Percentiles rank a stretch among this genome's conserved stretches.
These are phyloP conservation scores for Caloenas nicobarica DNA, from an alignment of 2,113 vertebrate genomes.

Conservation along the genomic window DNA sequence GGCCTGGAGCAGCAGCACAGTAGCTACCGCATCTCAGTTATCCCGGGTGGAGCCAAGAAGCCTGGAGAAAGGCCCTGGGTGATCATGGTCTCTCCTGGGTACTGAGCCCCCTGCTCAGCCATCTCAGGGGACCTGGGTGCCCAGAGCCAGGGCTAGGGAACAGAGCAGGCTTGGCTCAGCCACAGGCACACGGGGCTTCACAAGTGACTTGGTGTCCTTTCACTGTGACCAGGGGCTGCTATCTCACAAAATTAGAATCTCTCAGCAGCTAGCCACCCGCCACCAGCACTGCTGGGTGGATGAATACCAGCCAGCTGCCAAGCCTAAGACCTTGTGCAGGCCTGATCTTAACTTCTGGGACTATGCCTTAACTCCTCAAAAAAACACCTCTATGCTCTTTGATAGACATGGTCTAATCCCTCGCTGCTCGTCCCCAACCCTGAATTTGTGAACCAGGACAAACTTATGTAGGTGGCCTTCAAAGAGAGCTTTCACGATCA, in stretches of 20 bases:
- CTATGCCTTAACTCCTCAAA: not conserved
- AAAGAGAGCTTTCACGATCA: not conserved
- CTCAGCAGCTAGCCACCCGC: not conserved
- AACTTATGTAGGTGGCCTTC: not conserved
- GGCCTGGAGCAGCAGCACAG: not conserved
- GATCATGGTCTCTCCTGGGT: not conserved
- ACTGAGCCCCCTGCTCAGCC: not conserved
- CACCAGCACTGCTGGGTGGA: not conserved
- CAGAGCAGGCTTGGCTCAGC: not conserved
- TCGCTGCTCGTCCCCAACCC: not conserved
- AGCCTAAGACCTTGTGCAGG: not conserved
- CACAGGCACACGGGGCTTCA: not conserved
- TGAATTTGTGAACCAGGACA: not conserved
- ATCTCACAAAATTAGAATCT: not conserved
- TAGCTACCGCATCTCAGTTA: not conserved
- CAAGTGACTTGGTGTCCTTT: not conserved
- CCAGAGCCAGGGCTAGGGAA: not conserved
- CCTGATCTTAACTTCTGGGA: not conserved
- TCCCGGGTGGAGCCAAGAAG: not conserved
- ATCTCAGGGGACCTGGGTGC: rapidly evolving
- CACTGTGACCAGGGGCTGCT: not conserved
- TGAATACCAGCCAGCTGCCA: not conserved
- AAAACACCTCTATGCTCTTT: not conserved
- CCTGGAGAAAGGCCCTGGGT: not conserved
- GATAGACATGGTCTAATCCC: not conserved